Evolutionary conservation across 2,797 vertebrate genomes (phyloP).

Genomic region (Ispidina picta): DNA sequence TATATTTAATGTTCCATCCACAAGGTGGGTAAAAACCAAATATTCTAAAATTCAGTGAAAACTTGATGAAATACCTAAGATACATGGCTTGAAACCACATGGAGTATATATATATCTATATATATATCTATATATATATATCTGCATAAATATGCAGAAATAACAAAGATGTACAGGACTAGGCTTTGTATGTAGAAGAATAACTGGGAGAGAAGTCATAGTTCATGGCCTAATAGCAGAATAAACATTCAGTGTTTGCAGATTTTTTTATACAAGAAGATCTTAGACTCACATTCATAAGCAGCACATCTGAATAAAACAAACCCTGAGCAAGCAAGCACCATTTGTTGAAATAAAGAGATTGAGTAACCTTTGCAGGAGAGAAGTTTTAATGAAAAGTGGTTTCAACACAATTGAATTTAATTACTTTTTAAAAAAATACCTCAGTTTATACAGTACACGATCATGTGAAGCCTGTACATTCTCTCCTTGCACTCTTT

Average conservation of each 20-base stretch:
- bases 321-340: background rate
- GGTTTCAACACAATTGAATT: background rate
- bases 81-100: background rate
- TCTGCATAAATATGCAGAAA: background rate
- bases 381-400: background rate
- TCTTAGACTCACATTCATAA: background rate
- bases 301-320: background rate
- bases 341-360: background rate
- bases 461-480: background rate
- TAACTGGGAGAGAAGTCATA: slow-evolving; percentile 10
- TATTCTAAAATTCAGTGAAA: background rate
- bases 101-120: background rate
- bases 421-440: background rate
- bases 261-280: slow-evolving; percentile 28
- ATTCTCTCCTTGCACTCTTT: background rate
- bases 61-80: slow-evolving; percentile 15
- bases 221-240: background rate
- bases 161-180: background rate
- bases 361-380: background rate
- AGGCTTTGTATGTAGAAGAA: background rate
- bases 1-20: background rate
- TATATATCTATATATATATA: background rate
- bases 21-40: background rate
- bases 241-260: background rate
- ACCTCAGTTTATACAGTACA: background rate